Evolutionary conservation across 2,888 invertebrate genomes (phyloP), one percentile per base, ranked within the genome.

Genomic region (Diaperis boleti): DNA sequence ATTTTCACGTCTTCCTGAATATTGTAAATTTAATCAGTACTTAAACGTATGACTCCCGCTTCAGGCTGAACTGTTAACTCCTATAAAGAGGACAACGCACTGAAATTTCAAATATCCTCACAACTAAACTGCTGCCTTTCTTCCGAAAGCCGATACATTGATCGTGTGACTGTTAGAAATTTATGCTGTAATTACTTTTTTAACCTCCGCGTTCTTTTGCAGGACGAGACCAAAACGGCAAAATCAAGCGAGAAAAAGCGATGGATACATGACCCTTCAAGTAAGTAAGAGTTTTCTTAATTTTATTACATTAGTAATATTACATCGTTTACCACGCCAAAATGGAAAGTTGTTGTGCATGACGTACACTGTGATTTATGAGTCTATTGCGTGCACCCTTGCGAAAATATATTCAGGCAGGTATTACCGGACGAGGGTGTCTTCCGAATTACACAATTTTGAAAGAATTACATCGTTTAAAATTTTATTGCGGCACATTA

Each of bases 201-300:
- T 54, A 61, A 52, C 41, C 22, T 47, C 17, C n/a, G 29, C 10
- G 10, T 70, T 69, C 73, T 71, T 65, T 82, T 82, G 18, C 79
- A 84, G 84, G 87, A 87, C 72, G 86, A 86, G 63, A 81, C 82
- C 59, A 83, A 83, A 73, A 76, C 81, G 59, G 77, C 81, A 57
- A 85, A 85, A 79, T 80, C 83, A 26, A 85, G 86, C 41, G 89
- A 89, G 73, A 89, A 88, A 80, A 91, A 91, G 76, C 84, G 87
- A 74, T 91, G 90, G 90, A 90, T 91, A 77, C 89, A 90, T 76
- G 90, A 91, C 80, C 90, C 91, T 20, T 87, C 89, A 79, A 91
- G 90, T 91, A 80, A 89, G 89, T 69, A 59, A 13, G 7, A 42
- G 4, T 31, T 52, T 37, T n/a, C n/a, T n/a, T n/a, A 37, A 22